These are phyloP conservation scores for Sesia bembeciformis DNA, from an alignment of 2,888 invertebrate species.

Conservation along the genomic window DNA sequence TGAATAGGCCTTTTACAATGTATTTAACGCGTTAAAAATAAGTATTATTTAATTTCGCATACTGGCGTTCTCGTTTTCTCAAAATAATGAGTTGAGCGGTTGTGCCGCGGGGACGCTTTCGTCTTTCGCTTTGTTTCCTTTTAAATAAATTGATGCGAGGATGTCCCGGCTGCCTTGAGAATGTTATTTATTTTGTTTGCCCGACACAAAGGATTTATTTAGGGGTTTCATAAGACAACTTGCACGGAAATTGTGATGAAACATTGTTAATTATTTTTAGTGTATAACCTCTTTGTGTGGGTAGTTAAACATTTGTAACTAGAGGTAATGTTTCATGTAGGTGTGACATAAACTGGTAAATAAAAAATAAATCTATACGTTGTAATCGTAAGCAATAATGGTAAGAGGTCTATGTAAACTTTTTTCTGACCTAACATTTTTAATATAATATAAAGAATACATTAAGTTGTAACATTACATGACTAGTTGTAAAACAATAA, in stretches of 20 bases:
- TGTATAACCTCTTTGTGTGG: not conserved
- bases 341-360: no score
- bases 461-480: no score
- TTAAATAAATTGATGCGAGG: conserved; percentile 4
- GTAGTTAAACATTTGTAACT: not conserved
- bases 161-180: conserved; percentile 1
- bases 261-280: not conserved
- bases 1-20: no score
- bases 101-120: not conserved
- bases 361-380: no score
- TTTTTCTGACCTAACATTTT: no score
- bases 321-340: not conserved
- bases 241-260: not conserved
- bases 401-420: no score
- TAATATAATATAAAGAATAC: no score
- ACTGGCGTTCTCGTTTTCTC: not conserved
- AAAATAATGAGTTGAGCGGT: not conserved
- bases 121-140: conserved; percentile 5
- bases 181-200: conserved; percentile 3
- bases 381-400: no score
- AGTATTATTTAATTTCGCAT: not conserved
- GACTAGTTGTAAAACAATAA: no score
- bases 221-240: not conserved
- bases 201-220: not conserved
- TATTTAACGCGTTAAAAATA: not conserved